Percentiles rank a stretch among this genome's conserved stretches.
Conservation (phyloP, 2,888 invertebrate genomes). For the Reticulitermes lucifugus region DNA sequence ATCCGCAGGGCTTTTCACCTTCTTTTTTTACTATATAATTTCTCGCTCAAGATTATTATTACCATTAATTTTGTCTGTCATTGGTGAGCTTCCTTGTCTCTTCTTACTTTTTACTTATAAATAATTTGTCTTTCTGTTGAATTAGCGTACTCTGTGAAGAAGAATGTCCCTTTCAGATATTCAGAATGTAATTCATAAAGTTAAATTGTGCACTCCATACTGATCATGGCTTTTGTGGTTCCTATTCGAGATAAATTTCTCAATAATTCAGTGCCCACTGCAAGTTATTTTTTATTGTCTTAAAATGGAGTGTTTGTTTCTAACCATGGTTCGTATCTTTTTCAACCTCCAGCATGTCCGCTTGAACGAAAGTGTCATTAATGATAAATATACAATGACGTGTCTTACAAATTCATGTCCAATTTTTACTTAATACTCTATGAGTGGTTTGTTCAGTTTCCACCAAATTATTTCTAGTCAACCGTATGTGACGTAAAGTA, state of each 20-base stretch:
- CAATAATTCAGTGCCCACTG: neutral
- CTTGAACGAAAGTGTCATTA: too few relatives aligned
- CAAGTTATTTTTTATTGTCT: neutral
- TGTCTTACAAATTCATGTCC: too few relatives aligned
- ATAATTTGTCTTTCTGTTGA: neutral
- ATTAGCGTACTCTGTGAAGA: neutral
- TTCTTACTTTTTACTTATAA: neutral
- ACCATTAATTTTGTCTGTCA: neutral
- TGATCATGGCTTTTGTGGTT: neutral
- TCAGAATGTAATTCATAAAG: neutral
- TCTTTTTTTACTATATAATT: too few relatives aligned
- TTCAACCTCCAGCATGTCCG: too few relatives aligned
- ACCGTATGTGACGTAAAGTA: too few relatives aligned
- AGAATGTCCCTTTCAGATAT: neutral
- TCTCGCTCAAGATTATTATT: neutral
- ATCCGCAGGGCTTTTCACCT: too few relatives aligned
- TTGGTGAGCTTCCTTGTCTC: neutral
- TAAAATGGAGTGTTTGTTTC: neutral
- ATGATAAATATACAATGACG: too few relatives aligned
- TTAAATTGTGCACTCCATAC: neutral
- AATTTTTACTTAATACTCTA: too few relatives aligned
- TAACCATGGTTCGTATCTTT: neutral
- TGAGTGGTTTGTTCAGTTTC: too few relatives aligned
- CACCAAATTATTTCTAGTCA: too few relatives aligned
- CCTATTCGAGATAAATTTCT: neutral